Conservation (phyloP, 2,113 vertebrate species). For the Azemiops feae region DNA sequence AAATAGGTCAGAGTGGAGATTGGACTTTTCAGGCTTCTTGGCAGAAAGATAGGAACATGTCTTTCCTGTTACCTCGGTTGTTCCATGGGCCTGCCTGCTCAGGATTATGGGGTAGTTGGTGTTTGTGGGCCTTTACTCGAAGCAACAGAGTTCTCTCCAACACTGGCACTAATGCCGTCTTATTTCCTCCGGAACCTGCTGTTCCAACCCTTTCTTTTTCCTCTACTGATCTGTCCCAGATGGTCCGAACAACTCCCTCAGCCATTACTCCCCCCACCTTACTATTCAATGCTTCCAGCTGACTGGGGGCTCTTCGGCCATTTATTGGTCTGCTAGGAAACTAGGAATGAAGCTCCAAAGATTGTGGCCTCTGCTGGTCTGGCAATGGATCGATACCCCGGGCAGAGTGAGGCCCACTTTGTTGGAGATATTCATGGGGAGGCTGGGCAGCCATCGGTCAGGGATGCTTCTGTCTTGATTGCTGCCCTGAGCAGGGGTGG, state of each 20-base stretch:
- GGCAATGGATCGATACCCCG: no score
- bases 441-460: no score
- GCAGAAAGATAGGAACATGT: neutral
- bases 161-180: neutral
- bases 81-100: neutral
- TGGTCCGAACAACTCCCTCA: neutral
- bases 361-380: no score
- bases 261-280: neutral
- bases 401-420: no score
- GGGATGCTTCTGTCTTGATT: no score
- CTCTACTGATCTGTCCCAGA: neutral
- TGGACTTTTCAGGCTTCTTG: neutral
- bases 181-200: neutral
- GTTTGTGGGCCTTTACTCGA: neutral
- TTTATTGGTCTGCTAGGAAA: no score
- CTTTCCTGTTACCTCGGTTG: neutral
- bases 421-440: no score
- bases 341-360: no score
- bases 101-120: neutral
- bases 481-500: no score
- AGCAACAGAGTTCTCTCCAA: neutral
- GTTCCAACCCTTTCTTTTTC: neutral
- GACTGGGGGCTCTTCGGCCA: no score
- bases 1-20: neutral
- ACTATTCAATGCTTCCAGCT: no score